Conservation (phyloP, 2,888 invertebrate genomes). For the Lepidonotus clava region DNA sequence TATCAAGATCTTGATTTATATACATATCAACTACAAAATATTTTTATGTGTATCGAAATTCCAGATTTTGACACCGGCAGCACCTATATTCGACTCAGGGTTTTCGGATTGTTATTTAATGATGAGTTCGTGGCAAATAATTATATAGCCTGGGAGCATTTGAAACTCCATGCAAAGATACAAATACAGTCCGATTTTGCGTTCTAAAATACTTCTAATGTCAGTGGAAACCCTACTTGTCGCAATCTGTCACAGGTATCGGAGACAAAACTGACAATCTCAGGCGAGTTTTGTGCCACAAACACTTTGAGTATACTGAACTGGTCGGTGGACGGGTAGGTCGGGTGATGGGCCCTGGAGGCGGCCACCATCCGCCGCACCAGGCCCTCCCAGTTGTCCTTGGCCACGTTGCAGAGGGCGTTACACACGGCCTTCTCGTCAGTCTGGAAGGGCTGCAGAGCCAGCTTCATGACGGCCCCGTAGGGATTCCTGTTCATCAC, state of each 20-base stretch:
- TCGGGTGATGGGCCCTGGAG: neutral
- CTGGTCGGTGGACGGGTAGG: neutral
- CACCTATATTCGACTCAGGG: too few relatives aligned
- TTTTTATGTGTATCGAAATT: too few relatives aligned
- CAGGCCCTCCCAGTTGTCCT: conserved; percentile 41
- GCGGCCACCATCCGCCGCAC: neutral
- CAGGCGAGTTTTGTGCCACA: neutral
- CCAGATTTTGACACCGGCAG: too few relatives aligned
- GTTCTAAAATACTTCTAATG: neutral
- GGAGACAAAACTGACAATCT: neutral
- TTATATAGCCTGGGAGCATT: too few relatives aligned
- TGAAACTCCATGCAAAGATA: too few relatives aligned
- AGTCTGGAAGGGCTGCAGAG: conserved; percentile 15
- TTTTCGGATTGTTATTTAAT: too few relatives aligned
- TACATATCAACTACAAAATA: too few relatives aligned
- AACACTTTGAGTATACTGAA: neutral
- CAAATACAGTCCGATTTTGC: too few relatives aligned
- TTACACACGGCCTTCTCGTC: neutral
- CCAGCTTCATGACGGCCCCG: conserved; percentile 3
- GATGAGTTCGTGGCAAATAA: too few relatives aligned
- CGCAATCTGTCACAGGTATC: neutral
- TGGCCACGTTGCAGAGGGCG: neutral
- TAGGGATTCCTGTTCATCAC: neutral
- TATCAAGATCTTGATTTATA: too few relatives aligned
- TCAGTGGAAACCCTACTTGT: neutral